Base-by-base conservation (phyloP, 2,113 vertebrate species). In the Burhinus oedicnemus region DNA sequence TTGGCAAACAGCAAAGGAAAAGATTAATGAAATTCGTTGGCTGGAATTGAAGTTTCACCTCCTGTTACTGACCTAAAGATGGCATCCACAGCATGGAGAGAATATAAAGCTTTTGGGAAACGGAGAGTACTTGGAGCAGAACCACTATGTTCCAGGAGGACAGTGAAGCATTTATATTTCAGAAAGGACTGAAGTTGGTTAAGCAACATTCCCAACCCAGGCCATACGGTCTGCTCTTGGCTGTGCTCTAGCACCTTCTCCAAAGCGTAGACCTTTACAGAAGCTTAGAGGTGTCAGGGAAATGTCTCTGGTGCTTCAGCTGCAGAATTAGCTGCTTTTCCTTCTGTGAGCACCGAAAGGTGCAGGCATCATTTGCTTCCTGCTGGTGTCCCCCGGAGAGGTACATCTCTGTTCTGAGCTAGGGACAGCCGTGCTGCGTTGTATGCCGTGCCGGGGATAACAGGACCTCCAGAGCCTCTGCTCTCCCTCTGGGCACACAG, bases 401-500 rank as follows among this genome's bases (percentile, higher is more conserved):
- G 36, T 8, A 1, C 5, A 3, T 13, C 47, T 54, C 49, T 74
- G 27, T 17, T n/a, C 55, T 70, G 75, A 75, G 51, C 34, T 18
- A 26, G 54, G 40, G 45, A 64, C 23, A 70, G 51, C 69, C 1
- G 0, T n/a, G 72, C 62, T 61, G 61, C 1, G 1, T 89, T 61
- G 36, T 16, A 14, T 2, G 0, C 32, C 0, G 0, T 21, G 34
- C 36, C 1, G 0, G 44, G 57, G 44, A 21, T 25, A 62, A 6
- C 0, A 0, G 68, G 20, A 6, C 40, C 13, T 77, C 83, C 3
- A 0, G 5, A 11, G 7, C 40, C 36, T 77, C 64, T 42, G 60
- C 29, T 44, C 52, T 64, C 40, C 38, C 49, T 64, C 19, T 2
- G 4, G 54, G 29, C 51, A 7, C 4, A 7, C 10, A 14, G 25